Percentiles rank a stretch among this genome's conserved stretches.
phyloP scores from a whole-genome alignment of 2,113 vertebrate species.

The Mobula hypostoma region DNA sequence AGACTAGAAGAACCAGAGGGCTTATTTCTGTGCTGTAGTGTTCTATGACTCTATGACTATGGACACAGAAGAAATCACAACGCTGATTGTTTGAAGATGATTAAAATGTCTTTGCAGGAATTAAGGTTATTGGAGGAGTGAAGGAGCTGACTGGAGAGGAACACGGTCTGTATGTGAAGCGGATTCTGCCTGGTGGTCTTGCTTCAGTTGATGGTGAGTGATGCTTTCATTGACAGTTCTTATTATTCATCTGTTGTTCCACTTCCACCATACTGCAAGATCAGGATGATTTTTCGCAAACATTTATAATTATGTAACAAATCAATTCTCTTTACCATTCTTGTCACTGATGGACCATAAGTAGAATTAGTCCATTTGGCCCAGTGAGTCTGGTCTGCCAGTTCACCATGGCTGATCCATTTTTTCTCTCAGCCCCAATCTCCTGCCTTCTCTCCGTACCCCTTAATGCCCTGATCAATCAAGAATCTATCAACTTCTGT shows the following conservation, averaged over 20 bases:
- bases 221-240: neutral
- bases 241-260: neutral
- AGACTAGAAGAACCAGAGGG: too few species aligned
- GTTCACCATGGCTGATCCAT: too few species aligned
- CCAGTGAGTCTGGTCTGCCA: too few species aligned
- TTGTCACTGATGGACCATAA: neutral
- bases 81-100: neutral
- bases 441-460: too few species aligned
- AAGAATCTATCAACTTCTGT: too few species aligned
- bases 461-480: too few species aligned
- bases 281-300: too few species aligned
- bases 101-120: slow-evolving; percentile 54
- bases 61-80: neutral
- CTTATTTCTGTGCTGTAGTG: too few species aligned
- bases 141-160: slow-evolving; percentile 76
- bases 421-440: too few species aligned
- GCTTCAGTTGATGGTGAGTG: slow-evolving; percentile 70
- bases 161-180: slow-evolving; percentile 82
- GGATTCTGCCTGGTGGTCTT: slow-evolving; percentile 78
- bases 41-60: neutral
- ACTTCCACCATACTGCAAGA: neutral
- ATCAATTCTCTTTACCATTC: neutral
- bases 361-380: too few species aligned
- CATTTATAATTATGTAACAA: neutral
- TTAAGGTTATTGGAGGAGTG: slow-evolving; percentile 82